Base-by-base conservation (phyloP, 2,113 vertebrate genomes). In the Desmodus rotundus region DNA sequence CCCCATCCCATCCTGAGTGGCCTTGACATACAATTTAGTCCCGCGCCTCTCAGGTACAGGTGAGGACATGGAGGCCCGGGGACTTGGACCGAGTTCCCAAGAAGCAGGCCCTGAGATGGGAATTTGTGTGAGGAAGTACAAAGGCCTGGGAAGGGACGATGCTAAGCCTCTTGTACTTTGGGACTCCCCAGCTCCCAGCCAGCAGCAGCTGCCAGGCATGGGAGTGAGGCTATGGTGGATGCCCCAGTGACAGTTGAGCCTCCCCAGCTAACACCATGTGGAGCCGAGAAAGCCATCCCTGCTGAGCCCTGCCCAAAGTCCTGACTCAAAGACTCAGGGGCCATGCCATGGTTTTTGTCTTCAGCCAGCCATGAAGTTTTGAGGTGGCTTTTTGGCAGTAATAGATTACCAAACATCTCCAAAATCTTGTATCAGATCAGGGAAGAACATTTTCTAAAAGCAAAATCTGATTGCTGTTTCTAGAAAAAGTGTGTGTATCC, bases 201-300 rank as follows among this genome's bases (percentile, higher is more conserved):
- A 94, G 41, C 16, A 43, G 24, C 38, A 52, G 54, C n/a, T 36
- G 73, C 54, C 58, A 2, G 4, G 19, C 33, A 22, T 67, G 68
- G 22, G 19, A 45, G 36, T 0, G 20, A 36, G 9, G 22, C 8
- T n/a, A 0, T 7, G 43, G 47, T 26, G 13, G 52, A 45, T n/a
- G 19, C 11, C 70, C 24, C 20, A 36, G 24, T 26, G 8, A 14
- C 26, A 19, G 7, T 0, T 2, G 0, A 61, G 7, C 26, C 19
- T 72, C 45, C 16, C 10, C 31, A 68, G 15, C 0, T 12, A 14
- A 17, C 7, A 26, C 16, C 67, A 24, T 0, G 1, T 45, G 2
- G 33, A 61, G 14, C 7, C 47, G 3, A 36, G 15, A 16, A 31
- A 45, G 4, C 22, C 38, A 45, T 45, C 15, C 38, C 41, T 31